A percentile compares a stretch with the other conserved stretches of the same genome.
These are phyloP conservation scores for human (Homo sapiens) DNA, from an alignment of 2,113 vertebrate genomes.

Conservation along the genomic window DNA sequence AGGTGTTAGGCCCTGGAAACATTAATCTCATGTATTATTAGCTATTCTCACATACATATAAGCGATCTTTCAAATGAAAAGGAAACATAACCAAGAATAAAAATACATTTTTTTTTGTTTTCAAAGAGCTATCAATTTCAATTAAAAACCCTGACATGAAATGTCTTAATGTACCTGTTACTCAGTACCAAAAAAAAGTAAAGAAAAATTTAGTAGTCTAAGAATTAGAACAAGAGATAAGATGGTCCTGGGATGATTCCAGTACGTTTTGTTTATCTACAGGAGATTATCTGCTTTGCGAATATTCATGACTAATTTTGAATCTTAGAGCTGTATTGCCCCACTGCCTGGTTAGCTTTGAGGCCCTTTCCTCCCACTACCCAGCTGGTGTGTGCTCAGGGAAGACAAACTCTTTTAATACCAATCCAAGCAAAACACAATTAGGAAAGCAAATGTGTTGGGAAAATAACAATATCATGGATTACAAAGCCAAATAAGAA, in stretches of 20 bases:
- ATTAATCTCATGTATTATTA: conserved; percentile 1
- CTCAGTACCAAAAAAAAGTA: neutral
- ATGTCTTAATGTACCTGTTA: neutral
- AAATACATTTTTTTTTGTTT: conserved; percentile 22
- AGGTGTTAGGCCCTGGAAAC: neutral
- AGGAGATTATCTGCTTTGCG: conserved; percentile 72
- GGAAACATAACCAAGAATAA: neutral
- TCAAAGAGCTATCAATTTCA: conserved; percentile 30
- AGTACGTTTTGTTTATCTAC: conserved; percentile 77
- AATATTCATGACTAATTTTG: conserved; percentile 79
- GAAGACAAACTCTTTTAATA: conserved; percentile 77
- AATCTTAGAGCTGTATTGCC: conserved; percentile 66
- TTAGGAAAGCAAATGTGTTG: conserved; percentile 78
- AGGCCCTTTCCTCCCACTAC: conserved; percentile 77
- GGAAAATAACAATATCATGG: conserved; percentile 74
- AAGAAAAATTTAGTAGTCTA: conserved; percentile 41
- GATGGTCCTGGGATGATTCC: conserved; percentile 73
- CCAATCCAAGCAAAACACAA: conserved; percentile 78
- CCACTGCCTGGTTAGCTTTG: conserved; percentile 71
- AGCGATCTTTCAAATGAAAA: conserved; percentile 3
- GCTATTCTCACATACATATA: neutral
- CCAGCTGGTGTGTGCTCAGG: conserved; percentile 77
- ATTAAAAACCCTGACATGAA: neutral
- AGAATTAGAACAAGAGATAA: conserved; percentile 50
- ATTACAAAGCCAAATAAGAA: conserved; percentile 72